Base-by-base conservation (phyloP, 2,888 invertebrate species). In the Operophtera brumata region DNA sequence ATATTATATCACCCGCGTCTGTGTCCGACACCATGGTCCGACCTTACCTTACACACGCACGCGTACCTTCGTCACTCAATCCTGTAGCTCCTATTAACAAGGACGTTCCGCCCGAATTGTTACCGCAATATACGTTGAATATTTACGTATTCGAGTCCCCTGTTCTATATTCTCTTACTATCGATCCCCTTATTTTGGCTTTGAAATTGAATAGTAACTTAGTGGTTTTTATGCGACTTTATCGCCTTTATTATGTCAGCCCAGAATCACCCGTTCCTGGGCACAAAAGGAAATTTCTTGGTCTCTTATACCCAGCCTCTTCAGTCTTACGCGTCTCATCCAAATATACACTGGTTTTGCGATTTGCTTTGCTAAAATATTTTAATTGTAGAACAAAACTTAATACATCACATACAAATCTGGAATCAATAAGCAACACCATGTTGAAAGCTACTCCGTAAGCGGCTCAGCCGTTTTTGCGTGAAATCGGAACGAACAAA, bases 71-170 rank as follows among this genome's bases (percentile, higher is more conserved):
- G 69, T 69, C 65, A 62, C 57, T 50, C 52, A 63, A 64, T 66
- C 60, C 66, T 62, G 62, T 51, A 63, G 63, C 64, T 70, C 67
- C 69, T 70, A 74, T 71, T 72, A 76, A 67, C 70, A 67, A 73
- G 76, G 70, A 72, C 69, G 67, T 69, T 75, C 69, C 65, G 66
- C 66, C 64, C 56, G 61, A 70, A 64, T 73, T 70, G 71, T 67
- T 63, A 57, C 63, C 64, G 64, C 58, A 58, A 60, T 67, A 57
- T 65, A 62, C 63, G 59, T 63, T 69, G 65, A 71, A 73, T 71
- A 73, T 73, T 73, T 71, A 74, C 71, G 67, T 60, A 47, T 65
- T 61, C 57, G 58, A 47, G 61, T 59, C 65, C 64, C 69, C 60
- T 67, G 61, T 63, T 62, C 61, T 60, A 59, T 62, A 54, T 68